Conservation (phyloP, 2,888 invertebrate genomes). For the Idaea dimidiata region DNA sequence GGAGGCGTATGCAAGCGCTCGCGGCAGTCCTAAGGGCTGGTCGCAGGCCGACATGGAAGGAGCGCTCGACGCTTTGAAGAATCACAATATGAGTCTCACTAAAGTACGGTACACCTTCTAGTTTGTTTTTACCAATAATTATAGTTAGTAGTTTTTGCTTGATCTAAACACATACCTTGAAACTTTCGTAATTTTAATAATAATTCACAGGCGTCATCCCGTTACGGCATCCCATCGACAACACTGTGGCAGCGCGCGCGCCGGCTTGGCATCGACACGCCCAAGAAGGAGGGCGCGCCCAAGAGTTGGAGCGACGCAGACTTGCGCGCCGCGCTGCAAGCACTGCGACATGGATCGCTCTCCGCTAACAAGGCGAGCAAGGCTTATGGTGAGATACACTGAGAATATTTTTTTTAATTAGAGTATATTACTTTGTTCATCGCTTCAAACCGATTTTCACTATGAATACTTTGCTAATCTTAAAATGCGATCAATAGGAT, state of each 20-base stretch:
- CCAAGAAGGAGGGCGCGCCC: conserved; percentile 92
- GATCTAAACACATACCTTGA: too few relatives aligned
- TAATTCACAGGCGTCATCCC: conserved; percentile 84
- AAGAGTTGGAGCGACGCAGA: conserved; percentile 94
- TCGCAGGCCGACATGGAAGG: conserved; percentile 94
- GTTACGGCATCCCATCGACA: conserved; percentile 94
- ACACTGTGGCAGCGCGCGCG: conserved; percentile 95
- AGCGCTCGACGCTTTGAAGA: conserved; percentile 91
- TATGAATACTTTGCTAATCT: too few relatives aligned
- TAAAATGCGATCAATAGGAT: too few relatives aligned
- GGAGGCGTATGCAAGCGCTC: conserved; percentile 43
- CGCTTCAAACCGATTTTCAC: too few relatives aligned
- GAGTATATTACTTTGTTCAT: too few relatives aligned
- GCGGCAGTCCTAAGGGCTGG: conserved; percentile 89
- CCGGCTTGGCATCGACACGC: conserved; percentile 93
- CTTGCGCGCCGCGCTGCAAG: conserved; percentile 89
- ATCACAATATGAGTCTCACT: conserved; percentile 93
- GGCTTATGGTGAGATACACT: conserved; percentile 83
- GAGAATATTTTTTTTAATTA: too few relatives aligned
- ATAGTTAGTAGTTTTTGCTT: too few relatives aligned
- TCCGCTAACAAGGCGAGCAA: conserved; percentile 96
- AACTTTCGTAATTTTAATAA: too few relatives aligned
- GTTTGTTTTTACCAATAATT: too few relatives aligned
- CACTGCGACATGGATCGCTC: conserved; percentile 90
- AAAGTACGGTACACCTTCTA: conserved; percentile 74